A percentile compares a stretch with the other conserved stretches of the same genome.
Evolutionary conservation across 1,140 invertebrate genomes (phyloP).

Genomic region (Brachionus rotundiformis): DNA sequence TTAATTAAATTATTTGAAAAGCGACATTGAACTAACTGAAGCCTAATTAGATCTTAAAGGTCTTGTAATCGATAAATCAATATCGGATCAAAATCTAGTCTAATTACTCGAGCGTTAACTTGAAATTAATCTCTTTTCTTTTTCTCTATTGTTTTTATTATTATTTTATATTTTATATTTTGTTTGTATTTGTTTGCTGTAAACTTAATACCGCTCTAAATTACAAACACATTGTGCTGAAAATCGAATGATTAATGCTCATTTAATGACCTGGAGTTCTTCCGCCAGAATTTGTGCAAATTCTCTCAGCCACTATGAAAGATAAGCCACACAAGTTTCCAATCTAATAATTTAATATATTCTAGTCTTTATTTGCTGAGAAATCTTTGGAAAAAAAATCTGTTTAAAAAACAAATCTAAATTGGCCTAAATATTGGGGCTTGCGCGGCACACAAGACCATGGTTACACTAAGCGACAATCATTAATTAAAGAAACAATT

Average conservation of each 20-base stretch:
- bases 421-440: neutral
- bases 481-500: neutral
- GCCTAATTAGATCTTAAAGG: slow-evolving; percentile 6
- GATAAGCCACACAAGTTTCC: neutral
- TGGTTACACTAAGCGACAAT: slow-evolving; percentile 6
- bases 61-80: slow-evolving; percentile 26
- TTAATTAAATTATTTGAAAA: neutral
- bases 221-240: slow-evolving; percentile 37
- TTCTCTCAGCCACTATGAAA: neutral
- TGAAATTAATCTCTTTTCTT: slow-evolving; percentile 14
- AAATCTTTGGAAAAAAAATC: neutral
- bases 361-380: neutral
- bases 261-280: neutral
- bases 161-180: neutral
- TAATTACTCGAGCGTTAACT: slow-evolving; percentile 45
- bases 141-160: neutral
- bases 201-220: slow-evolving; percentile 1
- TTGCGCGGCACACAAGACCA: neutral
- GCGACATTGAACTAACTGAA: slow-evolving; percentile 5
- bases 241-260: slow-evolving; percentile 15
- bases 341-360: neutral
- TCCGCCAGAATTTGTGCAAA: neutral
- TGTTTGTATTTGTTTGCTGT: neutral
- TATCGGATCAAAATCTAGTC: neutral
- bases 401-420: neutral